Evolutionary conservation across 2,888 invertebrate species (phyloP).

Genomic region (Notocelia uddmanniana): DNA sequence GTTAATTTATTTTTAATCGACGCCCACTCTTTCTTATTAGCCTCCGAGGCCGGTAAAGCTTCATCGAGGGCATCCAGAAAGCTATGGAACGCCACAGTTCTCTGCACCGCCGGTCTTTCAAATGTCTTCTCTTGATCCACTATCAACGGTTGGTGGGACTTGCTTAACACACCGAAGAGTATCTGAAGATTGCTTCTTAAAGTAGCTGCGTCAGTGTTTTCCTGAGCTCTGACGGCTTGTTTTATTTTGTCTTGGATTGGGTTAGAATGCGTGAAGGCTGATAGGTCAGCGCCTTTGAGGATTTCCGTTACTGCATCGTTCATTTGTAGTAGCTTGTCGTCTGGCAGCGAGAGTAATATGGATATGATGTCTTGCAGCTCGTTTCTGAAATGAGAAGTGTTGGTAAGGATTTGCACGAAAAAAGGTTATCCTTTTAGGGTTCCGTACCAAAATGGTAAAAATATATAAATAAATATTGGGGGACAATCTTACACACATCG

Average conservation of each 20-base stretch:
- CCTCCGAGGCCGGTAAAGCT: constrained; percentile 51
- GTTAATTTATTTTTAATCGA: constrained; percentile 47
- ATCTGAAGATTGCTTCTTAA: constrained; percentile 52
- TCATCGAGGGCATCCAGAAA: constrained; percentile 49
- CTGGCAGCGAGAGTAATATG: constrained; percentile 51
- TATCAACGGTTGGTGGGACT: constrained; percentile 19
- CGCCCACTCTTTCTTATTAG: constrained; percentile 52
- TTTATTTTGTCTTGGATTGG: constrained; percentile 45
- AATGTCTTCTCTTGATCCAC: constrained; percentile 22
- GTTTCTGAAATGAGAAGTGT: constrained; percentile 26
- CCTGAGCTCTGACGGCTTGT: constrained; percentile 46
- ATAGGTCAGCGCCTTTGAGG: constrained; percentile 52
- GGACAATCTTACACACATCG: too few relatives aligned
- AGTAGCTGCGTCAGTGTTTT: constrained; percentile 33
- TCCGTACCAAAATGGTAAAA: too few relatives aligned
- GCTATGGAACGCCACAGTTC: constrained; percentile 18
- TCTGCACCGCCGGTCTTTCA: constrained; percentile 4
- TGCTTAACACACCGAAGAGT: constrained; percentile 45
- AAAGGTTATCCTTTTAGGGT: too few relatives aligned
- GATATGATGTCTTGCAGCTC: constrained; percentile 54
- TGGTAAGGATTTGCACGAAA: neutral
- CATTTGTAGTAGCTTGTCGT: constrained; percentile 54
- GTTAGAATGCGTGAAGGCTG: constrained; percentile 46
- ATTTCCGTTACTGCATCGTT: constrained; percentile 59
- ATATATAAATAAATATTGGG: too few relatives aligned